phyloP scores from a whole-genome alignment of 2,888 invertebrate genomes.

The Arenicola marina region DNA sequence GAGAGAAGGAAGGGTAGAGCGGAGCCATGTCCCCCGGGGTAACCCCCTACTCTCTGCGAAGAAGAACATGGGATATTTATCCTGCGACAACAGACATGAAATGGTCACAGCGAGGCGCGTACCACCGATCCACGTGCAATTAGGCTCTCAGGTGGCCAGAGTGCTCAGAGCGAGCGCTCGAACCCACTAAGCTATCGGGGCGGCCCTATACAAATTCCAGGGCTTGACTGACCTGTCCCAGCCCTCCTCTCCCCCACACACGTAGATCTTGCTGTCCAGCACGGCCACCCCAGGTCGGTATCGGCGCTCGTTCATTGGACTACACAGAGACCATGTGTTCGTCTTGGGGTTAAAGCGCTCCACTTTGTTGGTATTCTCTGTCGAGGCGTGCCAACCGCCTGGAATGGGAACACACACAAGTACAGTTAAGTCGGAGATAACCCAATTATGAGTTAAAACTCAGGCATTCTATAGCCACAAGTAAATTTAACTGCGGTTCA shows the following conservation, averaged over 20 bases:
- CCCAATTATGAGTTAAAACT: too few species aligned
- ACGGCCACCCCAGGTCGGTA: conserved; percentile 64
- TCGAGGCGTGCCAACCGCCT: conserved; percentile 66
- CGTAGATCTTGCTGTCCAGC: conserved; percentile 63
- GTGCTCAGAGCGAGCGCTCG: too few species aligned
- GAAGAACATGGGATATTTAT: too few species aligned
- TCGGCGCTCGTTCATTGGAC: conserved; percentile 62
- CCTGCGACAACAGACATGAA: too few species aligned
- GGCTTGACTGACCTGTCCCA: conserved; percentile 59
- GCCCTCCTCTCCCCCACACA: conserved; percentile 65
- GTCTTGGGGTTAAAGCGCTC: conserved; percentile 62
- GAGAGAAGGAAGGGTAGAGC: too few species aligned
- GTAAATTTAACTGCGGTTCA: too few species aligned
- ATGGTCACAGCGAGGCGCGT: not conserved
- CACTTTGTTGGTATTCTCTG: conserved; percentile 65
- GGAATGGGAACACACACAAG: not conserved
- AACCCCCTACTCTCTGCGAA: too few species aligned
- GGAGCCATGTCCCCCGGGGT: too few species aligned
- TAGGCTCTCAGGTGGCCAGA: not conserved
- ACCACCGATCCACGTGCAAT: not conserved
- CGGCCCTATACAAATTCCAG: not conserved
- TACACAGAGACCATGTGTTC: conserved; percentile 61
- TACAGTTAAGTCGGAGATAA: too few species aligned
- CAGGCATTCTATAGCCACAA: too few species aligned
- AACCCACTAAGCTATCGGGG: too few species aligned